A percentile compares a stretch with the other conserved stretches of the same genome.
Evolutionary conservation across 2,888 invertebrate genomes (phyloP).

Genomic region (Polydesmus complanatus): DNA sequence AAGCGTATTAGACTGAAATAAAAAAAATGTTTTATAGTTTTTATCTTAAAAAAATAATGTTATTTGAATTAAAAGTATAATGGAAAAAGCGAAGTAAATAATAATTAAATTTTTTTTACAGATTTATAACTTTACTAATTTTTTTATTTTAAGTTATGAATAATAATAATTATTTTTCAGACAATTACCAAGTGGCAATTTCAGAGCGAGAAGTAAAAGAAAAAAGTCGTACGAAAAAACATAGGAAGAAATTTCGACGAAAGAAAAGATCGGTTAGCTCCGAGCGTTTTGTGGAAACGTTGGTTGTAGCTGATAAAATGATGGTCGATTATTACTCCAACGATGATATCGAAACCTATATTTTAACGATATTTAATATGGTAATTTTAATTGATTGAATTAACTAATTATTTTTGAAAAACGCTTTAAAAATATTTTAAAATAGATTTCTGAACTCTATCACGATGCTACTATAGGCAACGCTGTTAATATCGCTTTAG

Average conservation of each 20-base stretch:
- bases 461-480: conserved; percentile 80
- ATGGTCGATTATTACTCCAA: conserved; percentile 75
- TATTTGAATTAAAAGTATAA: too few species aligned
- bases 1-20: too few species aligned
- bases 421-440: neutral
- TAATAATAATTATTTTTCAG: conserved; percentile 11
- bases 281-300: conserved; percentile 52
- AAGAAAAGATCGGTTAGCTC: conserved; percentile 20
- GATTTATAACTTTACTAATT: neutral
- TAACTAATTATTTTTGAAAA: neutral
- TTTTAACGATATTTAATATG: conserved; percentile 87
- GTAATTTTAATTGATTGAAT: conserved; percentile 30
- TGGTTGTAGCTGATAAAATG: conserved; percentile 72
- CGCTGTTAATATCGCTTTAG: conserved; percentile 77
- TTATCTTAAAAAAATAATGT: too few species aligned
- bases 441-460: conserved; percentile 39
- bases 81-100: too few species aligned
- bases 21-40: too few species aligned
- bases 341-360: conserved; percentile 67
- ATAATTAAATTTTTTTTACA: neutral
- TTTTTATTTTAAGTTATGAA: conserved; percentile 1
- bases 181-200: conserved; percentile 8
- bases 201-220: conserved; percentile 16
- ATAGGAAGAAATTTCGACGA: conserved; percentile 5
- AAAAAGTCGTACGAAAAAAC: conserved; percentile 4